These are phyloP conservation scores for Arenaria interpres DNA, from an alignment of 2,113 vertebrate genomes.

Conservation along the genomic window DNA sequence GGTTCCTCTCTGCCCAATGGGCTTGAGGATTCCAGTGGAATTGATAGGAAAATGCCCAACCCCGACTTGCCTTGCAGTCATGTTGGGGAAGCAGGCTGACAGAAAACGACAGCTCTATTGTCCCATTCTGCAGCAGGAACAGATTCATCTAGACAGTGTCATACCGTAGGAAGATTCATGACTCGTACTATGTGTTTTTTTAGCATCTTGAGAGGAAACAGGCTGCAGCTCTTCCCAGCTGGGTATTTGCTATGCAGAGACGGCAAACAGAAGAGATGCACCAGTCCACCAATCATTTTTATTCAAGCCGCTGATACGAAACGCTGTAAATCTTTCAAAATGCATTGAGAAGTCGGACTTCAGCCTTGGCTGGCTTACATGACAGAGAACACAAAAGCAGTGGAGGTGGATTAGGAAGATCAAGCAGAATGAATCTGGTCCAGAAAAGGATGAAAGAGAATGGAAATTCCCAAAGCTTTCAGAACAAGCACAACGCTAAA, in stretches of 20 bases:
- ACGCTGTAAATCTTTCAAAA: background rate
- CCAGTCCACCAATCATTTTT: background rate
- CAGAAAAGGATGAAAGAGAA: conserved; percentile 27
- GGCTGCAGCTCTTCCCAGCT: background rate
- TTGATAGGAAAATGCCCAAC: background rate
- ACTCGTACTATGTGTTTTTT: background rate
- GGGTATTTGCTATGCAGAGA: background rate
- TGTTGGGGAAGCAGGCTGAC: background rate
- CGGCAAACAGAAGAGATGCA: background rate
- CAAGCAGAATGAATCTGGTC: background rate
- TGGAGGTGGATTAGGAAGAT: conserved; percentile 23
- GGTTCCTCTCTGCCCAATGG: no score
- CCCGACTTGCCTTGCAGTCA: accelerated
- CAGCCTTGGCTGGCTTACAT: background rate
- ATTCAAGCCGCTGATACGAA: background rate
- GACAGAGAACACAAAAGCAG: background rate
- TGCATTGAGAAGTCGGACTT: background rate
- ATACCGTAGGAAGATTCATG: background rate
- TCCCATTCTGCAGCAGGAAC: background rate
- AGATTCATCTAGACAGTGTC: background rate
- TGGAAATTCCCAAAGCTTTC: conserved; percentile 25
- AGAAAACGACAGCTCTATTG: background rate
- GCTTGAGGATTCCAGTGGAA: background rate
- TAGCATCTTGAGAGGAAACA: background rate
- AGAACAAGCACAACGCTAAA: background rate